A percentile compares a stretch with the other conserved stretches of the same genome.
phyloP scores from a whole-genome alignment of 2,113 vertebrate species.

The Elephas maximus region DNA sequence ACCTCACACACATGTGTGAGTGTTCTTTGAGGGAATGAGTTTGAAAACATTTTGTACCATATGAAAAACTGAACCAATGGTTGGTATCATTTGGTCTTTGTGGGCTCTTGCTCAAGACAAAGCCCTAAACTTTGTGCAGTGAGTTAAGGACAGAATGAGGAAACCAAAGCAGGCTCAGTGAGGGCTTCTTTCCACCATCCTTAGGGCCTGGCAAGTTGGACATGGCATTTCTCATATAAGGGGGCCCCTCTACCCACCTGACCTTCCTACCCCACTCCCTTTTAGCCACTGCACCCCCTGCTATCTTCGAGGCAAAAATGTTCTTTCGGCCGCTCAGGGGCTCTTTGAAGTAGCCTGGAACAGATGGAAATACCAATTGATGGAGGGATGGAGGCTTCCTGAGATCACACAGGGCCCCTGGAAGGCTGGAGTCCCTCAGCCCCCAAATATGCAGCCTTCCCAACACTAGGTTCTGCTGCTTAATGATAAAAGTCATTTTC shows the following conservation, averaged over 20 bases:
- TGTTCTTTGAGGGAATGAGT: background rate
- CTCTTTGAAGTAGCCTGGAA: slow-evolving; percentile 57
- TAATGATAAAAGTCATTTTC: slow-evolving; percentile 1
- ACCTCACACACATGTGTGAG: background rate
- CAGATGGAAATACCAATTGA: slow-evolving; percentile 47
- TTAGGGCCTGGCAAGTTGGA: background rate
- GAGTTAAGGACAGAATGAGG: background rate
- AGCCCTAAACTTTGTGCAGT: background rate
- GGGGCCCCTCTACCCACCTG: background rate
- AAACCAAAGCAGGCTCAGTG: background rate
- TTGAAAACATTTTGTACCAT: background rate
- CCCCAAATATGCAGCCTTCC: background rate
- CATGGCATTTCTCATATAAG: background rate
- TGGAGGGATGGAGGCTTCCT: background rate
- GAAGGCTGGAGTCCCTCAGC: background rate
- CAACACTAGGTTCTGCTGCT: background rate
- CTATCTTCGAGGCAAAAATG: slow-evolving; percentile 48
- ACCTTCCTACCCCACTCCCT: background rate
- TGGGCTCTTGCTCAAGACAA: slow-evolving; percentile 36
- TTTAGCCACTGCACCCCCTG: background rate
- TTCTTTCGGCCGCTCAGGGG: slow-evolving; percentile 21
- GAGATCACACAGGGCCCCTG: background rate
- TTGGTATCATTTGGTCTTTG: background rate
- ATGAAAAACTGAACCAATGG: background rate
- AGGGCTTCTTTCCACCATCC: background rate